phyloP scores from a whole-genome alignment of 2,888 invertebrate species.

The Hydropsyche betteni region DNA sequence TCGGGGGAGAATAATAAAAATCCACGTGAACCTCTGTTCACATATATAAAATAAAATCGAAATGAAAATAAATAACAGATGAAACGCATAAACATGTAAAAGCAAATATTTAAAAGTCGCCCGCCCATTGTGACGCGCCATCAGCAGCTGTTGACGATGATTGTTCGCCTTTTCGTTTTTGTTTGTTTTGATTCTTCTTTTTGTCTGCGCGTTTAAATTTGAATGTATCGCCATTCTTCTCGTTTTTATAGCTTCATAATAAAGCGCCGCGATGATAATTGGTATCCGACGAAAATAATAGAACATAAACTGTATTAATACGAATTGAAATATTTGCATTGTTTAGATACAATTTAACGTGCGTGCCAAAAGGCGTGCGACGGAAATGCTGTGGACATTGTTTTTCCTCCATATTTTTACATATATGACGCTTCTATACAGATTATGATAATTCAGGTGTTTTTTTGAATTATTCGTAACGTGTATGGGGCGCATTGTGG shows the following conservation, averaged over 20 bases:
- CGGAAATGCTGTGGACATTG: constrained; percentile 9
- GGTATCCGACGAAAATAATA: background rate
- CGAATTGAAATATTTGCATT: no score
- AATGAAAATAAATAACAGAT: constrained; percentile 20
- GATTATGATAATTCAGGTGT: constrained; percentile 10
- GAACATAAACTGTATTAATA: constrained; percentile 4
- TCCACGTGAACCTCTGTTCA: background rate
- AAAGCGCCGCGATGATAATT: constrained; percentile 31
- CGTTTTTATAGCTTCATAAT: constrained; percentile 43
- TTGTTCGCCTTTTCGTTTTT: constrained; percentile 21
- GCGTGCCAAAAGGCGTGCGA: constrained; percentile 14
- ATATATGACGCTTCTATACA: constrained; percentile 4
- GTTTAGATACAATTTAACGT: background rate
- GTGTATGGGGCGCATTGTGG: background rate
- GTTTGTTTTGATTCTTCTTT: background rate
- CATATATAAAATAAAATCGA: constrained; percentile 8
- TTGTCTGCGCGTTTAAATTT: constrained; percentile 7
- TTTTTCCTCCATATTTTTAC: background rate
- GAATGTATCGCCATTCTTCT: constrained; percentile 2
- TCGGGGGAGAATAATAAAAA: constrained; percentile 36
- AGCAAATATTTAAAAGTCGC: constrained; percentile 47
- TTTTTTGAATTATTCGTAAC: background rate
- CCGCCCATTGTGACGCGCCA: constrained; percentile 43
- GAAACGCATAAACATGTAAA: constrained; percentile 45
- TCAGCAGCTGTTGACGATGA: constrained; percentile 43